phyloP scores from a whole-genome alignment of 2,797 vertebrate genomes.

The Rhynchonycteris naso region DNA sequence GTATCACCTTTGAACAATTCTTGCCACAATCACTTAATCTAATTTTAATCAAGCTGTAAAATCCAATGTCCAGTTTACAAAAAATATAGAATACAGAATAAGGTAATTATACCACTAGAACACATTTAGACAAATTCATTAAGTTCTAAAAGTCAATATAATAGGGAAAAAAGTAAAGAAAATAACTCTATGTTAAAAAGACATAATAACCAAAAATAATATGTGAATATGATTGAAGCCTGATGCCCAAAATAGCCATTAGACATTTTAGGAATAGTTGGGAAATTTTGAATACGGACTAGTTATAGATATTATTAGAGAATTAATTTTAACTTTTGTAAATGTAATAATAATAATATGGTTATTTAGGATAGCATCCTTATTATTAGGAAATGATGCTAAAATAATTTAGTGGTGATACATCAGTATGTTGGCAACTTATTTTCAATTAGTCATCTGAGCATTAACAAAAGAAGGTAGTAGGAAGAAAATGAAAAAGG shows the following conservation, averaged over 20 bases:
- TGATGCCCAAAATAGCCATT: not conserved
- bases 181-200: not conserved
- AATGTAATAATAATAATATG: not conserved
- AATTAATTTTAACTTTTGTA: not conserved
- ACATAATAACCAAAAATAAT: not conserved
- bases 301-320: not conserved
- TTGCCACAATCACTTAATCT: not conserved
- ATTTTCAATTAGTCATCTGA: conserved; percentile 5
- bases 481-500: not conserved
- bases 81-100: not conserved
- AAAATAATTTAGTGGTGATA: not conserved
- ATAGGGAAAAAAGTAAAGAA: not conserved
- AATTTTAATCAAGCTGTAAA: not conserved
- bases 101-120: not conserved
- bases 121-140: not conserved
- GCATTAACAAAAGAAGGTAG: not conserved
- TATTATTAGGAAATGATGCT: conserved; percentile 8
- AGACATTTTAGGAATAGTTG: not conserved
- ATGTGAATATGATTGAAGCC: not conserved
- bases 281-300: not conserved
- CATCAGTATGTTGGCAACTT: not conserved
- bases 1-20: not conserved
- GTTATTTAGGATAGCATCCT: not conserved
- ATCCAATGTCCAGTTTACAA: not conserved
- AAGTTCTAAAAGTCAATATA: not conserved